Percentiles rank a stretch among this genome's conserved stretches.
Conservation (phyloP, 2,888 invertebrate species). For the Drosophila barbarae region DNA sequence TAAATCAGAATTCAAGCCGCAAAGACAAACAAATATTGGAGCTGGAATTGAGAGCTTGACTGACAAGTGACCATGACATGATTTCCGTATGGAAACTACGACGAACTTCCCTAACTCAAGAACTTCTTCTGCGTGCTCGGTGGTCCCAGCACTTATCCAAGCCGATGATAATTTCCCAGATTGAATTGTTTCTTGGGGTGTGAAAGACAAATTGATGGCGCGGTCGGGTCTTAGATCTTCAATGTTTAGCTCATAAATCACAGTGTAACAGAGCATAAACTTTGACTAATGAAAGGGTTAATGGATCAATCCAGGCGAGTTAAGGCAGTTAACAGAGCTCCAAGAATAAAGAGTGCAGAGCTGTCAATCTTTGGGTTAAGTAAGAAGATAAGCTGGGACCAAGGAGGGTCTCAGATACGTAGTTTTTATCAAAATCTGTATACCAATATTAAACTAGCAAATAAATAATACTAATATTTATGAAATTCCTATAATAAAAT, state of each 20-base stretch:
- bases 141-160: constrained; percentile 26
- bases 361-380: not conserved
- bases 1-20: constrained; percentile 32
- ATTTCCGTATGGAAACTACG: constrained; percentile 25
- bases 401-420: not conserved
- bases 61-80: constrained; percentile 39
- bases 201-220: constrained; percentile 36
- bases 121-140: constrained; percentile 4
- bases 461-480: not conserved
- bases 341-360: not conserved
- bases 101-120: constrained; percentile 1
- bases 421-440: no score
- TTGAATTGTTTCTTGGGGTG: constrained; percentile 32
- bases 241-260: constrained; percentile 48
- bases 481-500: not conserved
- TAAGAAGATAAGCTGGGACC: not conserved
- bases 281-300: constrained; percentile 49
- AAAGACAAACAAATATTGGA: constrained; percentile 32
- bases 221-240: constrained; percentile 26
- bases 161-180: constrained; percentile 23
- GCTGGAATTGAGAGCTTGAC: constrained; percentile 9
- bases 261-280: constrained; percentile 33
- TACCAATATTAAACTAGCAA: not conserved
- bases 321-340: constrained; percentile 10
- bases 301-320: constrained; percentile 26